Evolutionary conservation across 2,113 vertebrate species (phyloP), one percentile per base, ranked within the genome.

Genomic region (Ascaphus truei): DNA sequence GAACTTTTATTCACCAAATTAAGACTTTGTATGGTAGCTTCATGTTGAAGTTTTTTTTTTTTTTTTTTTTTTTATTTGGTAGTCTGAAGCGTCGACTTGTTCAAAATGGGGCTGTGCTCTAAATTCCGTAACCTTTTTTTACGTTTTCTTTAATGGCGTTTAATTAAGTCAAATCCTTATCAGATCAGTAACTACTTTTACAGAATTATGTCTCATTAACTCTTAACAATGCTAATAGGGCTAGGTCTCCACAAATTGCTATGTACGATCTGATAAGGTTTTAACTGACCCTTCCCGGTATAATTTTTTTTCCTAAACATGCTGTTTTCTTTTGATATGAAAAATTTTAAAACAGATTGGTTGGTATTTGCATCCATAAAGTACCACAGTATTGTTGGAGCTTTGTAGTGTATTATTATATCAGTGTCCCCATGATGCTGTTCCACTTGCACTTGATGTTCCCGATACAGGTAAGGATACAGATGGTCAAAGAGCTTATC

Each of bases 11-110:
- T 73, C 81, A 80, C 65, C 62, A 80, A 86, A 74, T 80, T 51
- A 73, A 73, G 80, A 75, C 87, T 90, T 84, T 81, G 91, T 91
- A 91, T 89, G 88, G 89, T 93, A 94, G 90, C 94, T 95, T 96
- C 93, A 91, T 95, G 93, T 96, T 95, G 91, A 96, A 96, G 94
- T 93, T 92, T 60, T 68, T 85, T 78, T 75, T 65, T 75, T 65
- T 51, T 58, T 23, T 47, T 66, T 60, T 74, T 52, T 26, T 73
- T 72, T 69, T 18, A 11, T 37, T 20, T 78, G 61, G 83, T 86
- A 87, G 82, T 87, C 84, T 85, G 86, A 79, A 86, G 87, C 85
- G 80, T 86, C 88, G 86, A 90, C 84, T 90, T 89, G 88, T 88
- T 90, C 88, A 90, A 86, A 85, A 88, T 88, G 90, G 91, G 89